Evolutionary conservation across 1,140 invertebrate species (phyloP), one percentile per base, ranked within the genome.

Genomic region (Sinella curviseta): DNA sequence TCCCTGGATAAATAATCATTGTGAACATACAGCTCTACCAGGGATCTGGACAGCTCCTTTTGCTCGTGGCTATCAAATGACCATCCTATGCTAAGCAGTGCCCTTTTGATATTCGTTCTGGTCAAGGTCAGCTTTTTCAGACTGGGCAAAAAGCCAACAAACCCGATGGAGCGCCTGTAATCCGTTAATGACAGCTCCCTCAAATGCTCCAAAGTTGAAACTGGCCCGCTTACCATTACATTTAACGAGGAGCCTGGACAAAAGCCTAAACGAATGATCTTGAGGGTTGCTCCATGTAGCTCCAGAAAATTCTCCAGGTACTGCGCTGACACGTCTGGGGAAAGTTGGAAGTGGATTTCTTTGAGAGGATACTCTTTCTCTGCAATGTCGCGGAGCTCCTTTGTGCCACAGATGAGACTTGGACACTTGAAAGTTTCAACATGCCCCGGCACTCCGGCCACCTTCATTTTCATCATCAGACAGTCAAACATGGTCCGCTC

Each of bases 1-100:
- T 70, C 65, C 31, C 65, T 30, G 24, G 65, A 70, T 33, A 70
- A 70, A n/a, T 70, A 70, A n/a, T 70, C 65, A 33, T 70, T 70
- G 30, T 70, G n/a, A 3, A 70, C 30, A 33, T 70, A 70, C 28
- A 70, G n/a, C 8, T 30, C 65, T 70, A 14, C 26, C 31, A 70
- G 24, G 14, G 65, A 70, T 14, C 14, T 70, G 31, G 65, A 70
- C 4, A 70, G 65, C 31, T 70, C 65, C 31, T 8, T 70, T 30
- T 70, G 65, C 2, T 33, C 65, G 12, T 30, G 3, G 30, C 30
- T 33, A 14, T 70, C 65, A 70, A 70, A 70, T 12, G 31, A 30
- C 65, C 65, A 70, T 3, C 65, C 65, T 31, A 70, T 70, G 31
- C 65, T 70, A 12, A 70, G 31, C 65, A 70, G 31, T 2, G 65